phyloP scores from a whole-genome alignment of 2,888 invertebrate species.

The Apoda limacodes region DNA sequence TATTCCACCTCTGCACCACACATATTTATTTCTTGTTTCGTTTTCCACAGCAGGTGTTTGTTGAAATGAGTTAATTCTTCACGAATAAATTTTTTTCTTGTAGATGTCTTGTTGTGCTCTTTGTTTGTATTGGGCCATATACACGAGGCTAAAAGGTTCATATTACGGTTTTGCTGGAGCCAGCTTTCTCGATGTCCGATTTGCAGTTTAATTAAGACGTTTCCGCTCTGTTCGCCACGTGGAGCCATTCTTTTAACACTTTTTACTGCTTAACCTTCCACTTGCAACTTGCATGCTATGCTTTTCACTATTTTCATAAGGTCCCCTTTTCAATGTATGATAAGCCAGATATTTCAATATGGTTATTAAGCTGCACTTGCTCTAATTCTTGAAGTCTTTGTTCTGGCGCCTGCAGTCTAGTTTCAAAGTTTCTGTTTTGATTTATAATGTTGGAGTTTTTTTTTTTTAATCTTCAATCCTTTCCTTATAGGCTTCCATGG shows the following conservation, averaged over 20 bases:
- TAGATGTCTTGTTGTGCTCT: no score
- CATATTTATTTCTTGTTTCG: no score
- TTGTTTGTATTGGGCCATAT: no score
- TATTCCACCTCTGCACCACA: conserved; percentile 5
- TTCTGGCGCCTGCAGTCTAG: conserved; percentile 10
- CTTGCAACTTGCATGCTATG: not conserved
- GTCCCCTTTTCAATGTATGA: conserved; percentile 1
- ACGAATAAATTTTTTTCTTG: no score
- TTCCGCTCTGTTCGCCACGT: conserved; percentile 14
- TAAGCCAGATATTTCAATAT: conserved; percentile 10
- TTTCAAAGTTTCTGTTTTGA: conserved; percentile 8
- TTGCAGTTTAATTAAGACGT: not conserved
- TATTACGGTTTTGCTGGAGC: not conserved
- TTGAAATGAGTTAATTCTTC: no score
- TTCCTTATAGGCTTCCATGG: conserved; percentile 6
- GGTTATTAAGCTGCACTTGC: conserved; percentile 8
- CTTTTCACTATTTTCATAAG: conserved; percentile 11
- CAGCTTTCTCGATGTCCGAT: not conserved
- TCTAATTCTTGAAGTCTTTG: conserved; percentile 16
- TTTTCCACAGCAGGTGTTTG: no score
- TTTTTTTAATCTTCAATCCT: conserved; percentile 3
- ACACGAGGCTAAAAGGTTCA: no score
- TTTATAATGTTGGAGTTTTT: conserved; percentile 4
- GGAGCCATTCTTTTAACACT: conserved; percentile 12
- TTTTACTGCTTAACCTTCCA: conserved; percentile 8